phyloP scores from a whole-genome alignment of 1,140 invertebrate genomes.

The Plectrocnemia conspersa region DNA sequence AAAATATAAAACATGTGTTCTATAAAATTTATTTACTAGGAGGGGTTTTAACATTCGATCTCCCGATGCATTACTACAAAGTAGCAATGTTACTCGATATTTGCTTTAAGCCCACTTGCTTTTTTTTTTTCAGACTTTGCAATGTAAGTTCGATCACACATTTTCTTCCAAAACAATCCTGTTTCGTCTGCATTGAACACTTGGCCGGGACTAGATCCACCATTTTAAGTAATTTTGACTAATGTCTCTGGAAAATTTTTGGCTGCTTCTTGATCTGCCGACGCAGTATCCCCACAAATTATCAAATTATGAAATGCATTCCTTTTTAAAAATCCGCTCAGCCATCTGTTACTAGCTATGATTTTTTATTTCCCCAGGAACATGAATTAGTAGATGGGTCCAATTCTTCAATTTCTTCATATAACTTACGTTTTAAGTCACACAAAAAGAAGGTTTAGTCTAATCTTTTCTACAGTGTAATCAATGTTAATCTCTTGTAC shows the following conservation, averaged over 20 bases:
- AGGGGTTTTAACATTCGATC: conserved; percentile 44
- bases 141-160: conserved; percentile 39
- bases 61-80: conserved; percentile 38
- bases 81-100: conserved; percentile 36
- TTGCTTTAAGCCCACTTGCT: conserved; percentile 38
- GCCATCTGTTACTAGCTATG: conserved; percentile 40
- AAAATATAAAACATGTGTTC: conserved; percentile 39
- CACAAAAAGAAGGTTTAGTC: too few species aligned
- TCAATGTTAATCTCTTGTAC: too few species aligned
- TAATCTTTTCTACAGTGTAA: too few species aligned
- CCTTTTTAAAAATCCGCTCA: conserved; percentile 40
- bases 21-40: conserved; percentile 43
- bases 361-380: conserved; percentile 17
- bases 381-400: conserved; percentile 5
- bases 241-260: conserved; percentile 32
- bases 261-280: conserved; percentile 30
- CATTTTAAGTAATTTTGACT: conserved; percentile 31
- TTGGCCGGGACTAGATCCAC: conserved; percentile 34
- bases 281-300: conserved; percentile 40
- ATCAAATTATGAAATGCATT: conserved; percentile 39
- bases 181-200: too few species aligned
- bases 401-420: conserved; percentile 5
- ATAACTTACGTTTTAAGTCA: conserved; percentile 7
- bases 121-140: conserved; percentile 35
- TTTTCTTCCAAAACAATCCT: conserved; percentile 41